Evolutionary conservation across 2,113 vertebrate genomes (phyloP).

Genomic region (Gnathonemus echidnorhynchus): DNA sequence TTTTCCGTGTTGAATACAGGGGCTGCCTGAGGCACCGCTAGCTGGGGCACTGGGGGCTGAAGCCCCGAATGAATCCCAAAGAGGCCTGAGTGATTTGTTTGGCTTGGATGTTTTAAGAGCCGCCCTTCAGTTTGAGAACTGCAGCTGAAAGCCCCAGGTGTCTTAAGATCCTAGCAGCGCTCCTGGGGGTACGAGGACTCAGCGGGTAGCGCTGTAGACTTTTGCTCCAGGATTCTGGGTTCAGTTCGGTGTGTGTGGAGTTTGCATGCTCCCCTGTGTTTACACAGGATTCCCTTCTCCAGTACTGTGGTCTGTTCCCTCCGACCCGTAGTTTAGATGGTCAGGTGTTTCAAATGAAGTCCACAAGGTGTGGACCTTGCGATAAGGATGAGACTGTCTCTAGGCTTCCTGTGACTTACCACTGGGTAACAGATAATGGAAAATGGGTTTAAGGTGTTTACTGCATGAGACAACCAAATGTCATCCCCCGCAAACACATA

Average conservation of each 20-base stretch:
- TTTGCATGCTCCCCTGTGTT: background rate
- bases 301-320: background rate
- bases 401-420: background rate
- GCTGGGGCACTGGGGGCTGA: background rate
- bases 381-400: background rate
- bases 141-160: background rate
- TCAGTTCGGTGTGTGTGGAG: background rate
- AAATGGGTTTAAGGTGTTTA: background rate
- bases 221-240: background rate
- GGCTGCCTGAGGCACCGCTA: background rate
- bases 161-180: background rate
- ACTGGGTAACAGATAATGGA: background rate
- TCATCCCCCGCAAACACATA: background rate
- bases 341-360: background rate
- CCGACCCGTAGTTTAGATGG: background rate
- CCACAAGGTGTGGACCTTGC: background rate
- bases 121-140: background rate
- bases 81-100: background rate
- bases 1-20: background rate
- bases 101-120: background rate
- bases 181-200: background rate
- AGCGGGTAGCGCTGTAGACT: background rate
- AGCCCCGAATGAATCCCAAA: background rate
- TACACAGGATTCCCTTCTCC: background rate
- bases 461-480: background rate